Evolutionary conservation across 2,888 invertebrate genomes (phyloP).

Genomic region (Eremobia ochroleuca): DNA sequence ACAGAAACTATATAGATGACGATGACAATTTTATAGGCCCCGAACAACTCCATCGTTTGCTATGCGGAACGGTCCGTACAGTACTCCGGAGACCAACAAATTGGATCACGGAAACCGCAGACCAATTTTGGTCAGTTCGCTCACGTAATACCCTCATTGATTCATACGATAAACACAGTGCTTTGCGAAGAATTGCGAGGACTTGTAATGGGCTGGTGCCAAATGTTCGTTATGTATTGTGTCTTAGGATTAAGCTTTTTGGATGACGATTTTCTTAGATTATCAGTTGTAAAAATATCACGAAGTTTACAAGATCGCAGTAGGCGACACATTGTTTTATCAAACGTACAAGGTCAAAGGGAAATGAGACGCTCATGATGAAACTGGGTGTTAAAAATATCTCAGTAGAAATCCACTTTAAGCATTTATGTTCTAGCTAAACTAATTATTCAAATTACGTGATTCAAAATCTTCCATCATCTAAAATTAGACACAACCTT

Average conservation of each 20-base stretch:
- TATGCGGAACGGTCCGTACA: slow-evolving; percentile 62
- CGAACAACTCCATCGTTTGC: slow-evolving; percentile 44
- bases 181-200: slow-evolving; percentile 60
- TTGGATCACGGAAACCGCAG: slow-evolving; percentile 80
- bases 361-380: background rate
- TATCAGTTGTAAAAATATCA: too few species aligned
- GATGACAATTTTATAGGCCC: slow-evolving; percentile 38
- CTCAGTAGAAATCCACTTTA: background rate
- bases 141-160: slow-evolving; percentile 80
- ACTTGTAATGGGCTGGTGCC: slow-evolving; percentile 38
- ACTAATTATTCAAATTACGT: slow-evolving; percentile 26
- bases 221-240: slow-evolving; percentile 44
- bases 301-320: background rate
- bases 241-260: background rate
- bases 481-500: slow-evolving; percentile 27
- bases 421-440: background rate
- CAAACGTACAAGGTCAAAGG: background rate
- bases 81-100: slow-evolving; percentile 72
- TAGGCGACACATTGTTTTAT: background rate
- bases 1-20: background rate
- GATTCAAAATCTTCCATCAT: slow-evolving; percentile 26
- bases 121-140: slow-evolving; percentile 78
- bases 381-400: background rate
- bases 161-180: slow-evolving; percentile 74
- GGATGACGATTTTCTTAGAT: background rate